Evolutionary conservation across 2,113 vertebrate species (phyloP).

Genomic region (Falcunculus frontatus): DNA sequence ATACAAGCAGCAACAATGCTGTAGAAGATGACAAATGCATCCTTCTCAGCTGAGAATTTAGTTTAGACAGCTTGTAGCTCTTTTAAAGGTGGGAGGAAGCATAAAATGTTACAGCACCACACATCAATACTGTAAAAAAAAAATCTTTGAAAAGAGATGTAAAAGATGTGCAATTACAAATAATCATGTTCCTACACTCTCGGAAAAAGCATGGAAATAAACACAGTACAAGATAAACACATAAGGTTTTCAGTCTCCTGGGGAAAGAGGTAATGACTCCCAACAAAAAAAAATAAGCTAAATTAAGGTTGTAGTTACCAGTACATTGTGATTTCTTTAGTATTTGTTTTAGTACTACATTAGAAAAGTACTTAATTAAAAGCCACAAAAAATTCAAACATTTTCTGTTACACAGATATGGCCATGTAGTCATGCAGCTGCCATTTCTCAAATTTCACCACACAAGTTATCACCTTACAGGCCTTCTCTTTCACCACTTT

Average conservation of each 20-base stretch:
- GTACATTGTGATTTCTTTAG: not conserved
- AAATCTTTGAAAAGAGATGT: not conserved
- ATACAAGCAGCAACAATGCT: not conserved
- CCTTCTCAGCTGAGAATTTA: not conserved
- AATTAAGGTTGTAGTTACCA: not conserved
- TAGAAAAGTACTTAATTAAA: not conserved
- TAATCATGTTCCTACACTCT: not conserved
- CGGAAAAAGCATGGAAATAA: slow-evolving; percentile 14
- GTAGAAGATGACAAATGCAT: not conserved
- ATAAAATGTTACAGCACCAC: not conserved
- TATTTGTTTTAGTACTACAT: not conserved
- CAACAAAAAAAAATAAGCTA: not conserved
- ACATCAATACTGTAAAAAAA: not conserved
- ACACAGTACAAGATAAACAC: not conserved
- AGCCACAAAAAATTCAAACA: not conserved
- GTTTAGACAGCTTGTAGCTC: not conserved
- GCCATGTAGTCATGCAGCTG: not conserved
- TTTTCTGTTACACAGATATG: not conserved
- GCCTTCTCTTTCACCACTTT: not conserved
- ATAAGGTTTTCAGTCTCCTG: not conserved
- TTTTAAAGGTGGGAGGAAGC: not conserved
- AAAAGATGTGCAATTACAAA: not conserved
- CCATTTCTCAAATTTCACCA: not conserved
- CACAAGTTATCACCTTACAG: not conserved
- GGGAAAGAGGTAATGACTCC: not conserved